A percentile compares a stretch with the other conserved stretches of the same genome.
These are phyloP conservation scores for Holcopasites calliopsidis DNA, from an alignment of 1,140 invertebrate species.

Conservation along the genomic window DNA sequence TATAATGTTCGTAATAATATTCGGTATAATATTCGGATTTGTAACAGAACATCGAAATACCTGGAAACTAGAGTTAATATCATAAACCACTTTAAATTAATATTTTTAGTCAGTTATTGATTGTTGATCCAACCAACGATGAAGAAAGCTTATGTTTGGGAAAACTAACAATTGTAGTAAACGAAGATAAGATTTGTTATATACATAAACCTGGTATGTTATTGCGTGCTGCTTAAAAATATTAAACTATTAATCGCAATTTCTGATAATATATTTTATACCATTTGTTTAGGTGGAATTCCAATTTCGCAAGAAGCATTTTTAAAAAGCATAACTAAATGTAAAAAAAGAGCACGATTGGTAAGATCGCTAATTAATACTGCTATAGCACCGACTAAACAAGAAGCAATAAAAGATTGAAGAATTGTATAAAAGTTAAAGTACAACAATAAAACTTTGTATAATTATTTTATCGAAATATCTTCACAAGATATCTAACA, in stretches of 20 bases:
- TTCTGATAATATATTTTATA: conserved; percentile 4
- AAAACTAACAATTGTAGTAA: conserved; percentile 71
- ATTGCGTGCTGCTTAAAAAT: conserved; percentile 11
- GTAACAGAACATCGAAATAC: background rate
- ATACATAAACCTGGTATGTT: conserved; percentile 77
- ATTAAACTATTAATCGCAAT: background rate
- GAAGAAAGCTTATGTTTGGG: conserved; percentile 80
- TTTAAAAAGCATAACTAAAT: conserved; percentile 69
- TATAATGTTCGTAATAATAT: conserved; percentile 40
- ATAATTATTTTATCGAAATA: conserved; percentile 22
- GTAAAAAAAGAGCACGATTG: conserved; percentile 71
- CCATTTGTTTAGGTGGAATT: conserved; percentile 72
- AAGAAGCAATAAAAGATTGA: conserved; percentile 37
- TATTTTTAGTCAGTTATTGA: conserved; percentile 76
- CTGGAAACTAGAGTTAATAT: background rate
- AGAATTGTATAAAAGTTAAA: conserved; percentile 27
- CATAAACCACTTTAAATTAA: conserved; percentile 28
- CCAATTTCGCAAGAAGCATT: conserved; percentile 74
- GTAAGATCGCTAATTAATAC: conserved; percentile 73
- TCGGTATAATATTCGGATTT: too few species aligned
- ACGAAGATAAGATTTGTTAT: conserved; percentile 73
- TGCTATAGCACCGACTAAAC: conserved; percentile 63
- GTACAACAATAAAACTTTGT: conserved; percentile 24
- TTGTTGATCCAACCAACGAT: conserved; percentile 82
- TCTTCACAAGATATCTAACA: conserved; percentile 21